Conservation (phyloP, 2,797 vertebrate species). For the Amblyopsis hoosieri region DNA sequence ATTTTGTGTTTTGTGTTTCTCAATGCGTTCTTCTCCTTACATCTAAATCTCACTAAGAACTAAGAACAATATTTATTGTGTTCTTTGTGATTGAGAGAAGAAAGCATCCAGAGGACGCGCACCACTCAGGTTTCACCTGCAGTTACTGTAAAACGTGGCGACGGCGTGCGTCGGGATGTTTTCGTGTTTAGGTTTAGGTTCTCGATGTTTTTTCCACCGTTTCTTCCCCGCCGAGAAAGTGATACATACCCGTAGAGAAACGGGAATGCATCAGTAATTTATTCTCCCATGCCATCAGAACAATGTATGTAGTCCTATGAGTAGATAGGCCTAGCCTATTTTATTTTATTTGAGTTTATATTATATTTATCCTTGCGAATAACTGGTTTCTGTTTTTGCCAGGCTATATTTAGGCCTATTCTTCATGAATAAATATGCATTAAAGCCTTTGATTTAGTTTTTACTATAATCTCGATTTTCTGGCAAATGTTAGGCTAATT, state of each 20-base stretch:
- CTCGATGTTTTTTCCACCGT: neutral
- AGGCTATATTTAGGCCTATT: constrained; percentile 1
- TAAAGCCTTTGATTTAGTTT: constrained; percentile 20
- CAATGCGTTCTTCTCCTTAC: too few relatives aligned
- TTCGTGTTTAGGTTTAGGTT: constrained; percentile 5
- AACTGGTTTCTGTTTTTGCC: constrained; percentile 2
- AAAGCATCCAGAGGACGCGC: too few relatives aligned
- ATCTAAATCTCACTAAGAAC: too few relatives aligned
- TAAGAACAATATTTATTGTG: too few relatives aligned
- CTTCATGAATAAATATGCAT: constrained; percentile 11
- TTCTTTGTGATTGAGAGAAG: too few relatives aligned
- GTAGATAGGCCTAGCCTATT: neutral
- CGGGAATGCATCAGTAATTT: constrained; percentile 27
- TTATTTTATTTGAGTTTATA: neutral
- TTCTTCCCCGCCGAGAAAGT: constrained; percentile 10
- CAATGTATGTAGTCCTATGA: constrained; percentile 17
- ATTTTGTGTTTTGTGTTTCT: neutral
- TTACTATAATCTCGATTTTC: neutral
- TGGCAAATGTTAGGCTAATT: neutral
- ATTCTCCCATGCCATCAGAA: constrained; percentile 7
- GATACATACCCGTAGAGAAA: constrained; percentile 11
- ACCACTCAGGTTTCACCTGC: too few relatives aligned
- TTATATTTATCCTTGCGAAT: neutral
- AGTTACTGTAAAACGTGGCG: too few relatives aligned
- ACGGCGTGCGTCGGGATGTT: constrained; percentile 18